Conservation (phyloP, 2,113 vertebrate genomes). For the Scopus umbretta region DNA sequence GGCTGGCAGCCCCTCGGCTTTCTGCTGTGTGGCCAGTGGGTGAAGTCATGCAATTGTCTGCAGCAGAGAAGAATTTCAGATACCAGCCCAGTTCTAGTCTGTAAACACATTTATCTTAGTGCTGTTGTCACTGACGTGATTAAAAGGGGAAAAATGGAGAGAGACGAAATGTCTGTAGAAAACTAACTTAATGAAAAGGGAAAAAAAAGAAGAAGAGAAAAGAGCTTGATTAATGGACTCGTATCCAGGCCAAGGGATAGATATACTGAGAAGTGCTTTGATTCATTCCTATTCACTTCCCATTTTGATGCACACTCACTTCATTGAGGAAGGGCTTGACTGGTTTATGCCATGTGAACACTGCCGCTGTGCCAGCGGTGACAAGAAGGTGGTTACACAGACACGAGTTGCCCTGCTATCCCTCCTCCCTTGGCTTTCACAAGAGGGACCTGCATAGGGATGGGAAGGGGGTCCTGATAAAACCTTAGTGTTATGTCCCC, state of each 20-base stretch:
- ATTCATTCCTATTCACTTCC: not conserved
- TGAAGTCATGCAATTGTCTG: conserved; percentile 35
- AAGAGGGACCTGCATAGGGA: not conserved
- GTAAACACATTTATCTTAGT: conserved; percentile 40
- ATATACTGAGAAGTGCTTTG: not conserved
- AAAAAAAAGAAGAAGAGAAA: not conserved
- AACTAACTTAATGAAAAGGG: not conserved
- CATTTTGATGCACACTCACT: not conserved
- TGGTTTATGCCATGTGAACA: not conserved
- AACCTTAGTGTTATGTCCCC: not conserved
- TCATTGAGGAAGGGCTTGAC: not conserved
- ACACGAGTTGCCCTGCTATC: not conserved
- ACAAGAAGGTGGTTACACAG: not conserved
- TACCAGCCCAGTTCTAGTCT: not conserved
- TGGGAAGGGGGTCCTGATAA: not conserved
- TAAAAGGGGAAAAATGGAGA: not conserved
- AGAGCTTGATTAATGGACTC: not conserved
- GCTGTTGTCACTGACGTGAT: not conserved
- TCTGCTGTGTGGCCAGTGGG: not conserved
- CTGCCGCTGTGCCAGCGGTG: rapidly evolving
- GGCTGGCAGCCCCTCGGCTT: not conserved
- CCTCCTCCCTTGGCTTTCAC: not conserved
- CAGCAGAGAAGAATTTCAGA: not conserved
- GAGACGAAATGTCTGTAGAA: not conserved
- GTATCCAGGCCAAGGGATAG: not conserved